These are phyloP conservation scores for Alectoris magna DNA, from an alignment of 2,797 vertebrate genomes.

Conservation along the genomic window DNA sequence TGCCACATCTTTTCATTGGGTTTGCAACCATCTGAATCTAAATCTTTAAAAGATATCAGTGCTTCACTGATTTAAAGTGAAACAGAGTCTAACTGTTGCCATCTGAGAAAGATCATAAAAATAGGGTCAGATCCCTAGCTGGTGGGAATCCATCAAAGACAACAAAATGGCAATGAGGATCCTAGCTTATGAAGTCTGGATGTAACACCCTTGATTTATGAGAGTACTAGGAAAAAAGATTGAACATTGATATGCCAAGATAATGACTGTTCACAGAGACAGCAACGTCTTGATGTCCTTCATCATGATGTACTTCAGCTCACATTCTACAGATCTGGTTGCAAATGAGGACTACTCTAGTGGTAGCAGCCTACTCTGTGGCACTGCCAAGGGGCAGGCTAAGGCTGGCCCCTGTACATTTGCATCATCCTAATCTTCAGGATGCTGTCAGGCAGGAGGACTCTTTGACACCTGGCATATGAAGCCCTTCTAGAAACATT, in stretches of 20 bases:
- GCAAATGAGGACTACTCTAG: not conserved
- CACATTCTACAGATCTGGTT: not conserved
- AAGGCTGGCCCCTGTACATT: rapidly evolving
- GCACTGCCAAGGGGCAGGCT: not conserved
- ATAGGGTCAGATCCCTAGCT: slow-evolving; percentile 40
- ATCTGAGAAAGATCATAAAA: slow-evolving; percentile 31
- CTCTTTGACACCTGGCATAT: not conserved
- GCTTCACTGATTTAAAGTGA: slow-evolving; percentile 40
- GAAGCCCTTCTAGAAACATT: not conserved
- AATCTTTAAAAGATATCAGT: slow-evolving; percentile 40
- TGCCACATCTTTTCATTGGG: slow-evolving; percentile 13
- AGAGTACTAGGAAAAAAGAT: not conserved
- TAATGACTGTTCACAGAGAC: not conserved
- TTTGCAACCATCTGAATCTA: slow-evolving; percentile 18
- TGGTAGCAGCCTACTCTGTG: not conserved
- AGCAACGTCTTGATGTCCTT: not conserved
- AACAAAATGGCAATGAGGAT: not conserved
- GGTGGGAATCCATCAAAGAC: not conserved
- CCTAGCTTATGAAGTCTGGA: not conserved
- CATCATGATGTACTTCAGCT: not conserved
- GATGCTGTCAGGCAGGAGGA: not conserved
- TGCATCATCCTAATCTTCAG: not conserved
- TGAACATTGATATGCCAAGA: not conserved
- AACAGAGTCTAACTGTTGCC: not conserved
- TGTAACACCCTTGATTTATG: not conserved